Percentiles rank a stretch among this genome's conserved stretches.
Conservation (phyloP, 2,888 invertebrate genomes). For the Orthosia gracilis region DNA sequence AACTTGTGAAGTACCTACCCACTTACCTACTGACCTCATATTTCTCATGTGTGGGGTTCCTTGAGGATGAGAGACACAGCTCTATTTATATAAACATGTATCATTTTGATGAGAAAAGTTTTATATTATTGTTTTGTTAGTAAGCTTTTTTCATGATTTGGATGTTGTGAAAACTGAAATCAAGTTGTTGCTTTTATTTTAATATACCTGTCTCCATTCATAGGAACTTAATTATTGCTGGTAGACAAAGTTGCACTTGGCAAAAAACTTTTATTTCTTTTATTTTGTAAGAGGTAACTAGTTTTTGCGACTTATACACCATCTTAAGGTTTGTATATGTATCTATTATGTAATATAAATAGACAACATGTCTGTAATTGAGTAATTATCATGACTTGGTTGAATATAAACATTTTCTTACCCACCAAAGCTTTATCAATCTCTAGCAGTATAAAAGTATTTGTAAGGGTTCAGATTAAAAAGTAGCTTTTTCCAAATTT, state of each 20-base stretch:
- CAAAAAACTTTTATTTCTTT: constrained; percentile 11
- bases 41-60: constrained; percentile 53
- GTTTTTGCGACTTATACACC: background rate
- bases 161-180: constrained; percentile 2
- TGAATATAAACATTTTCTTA: background rate
- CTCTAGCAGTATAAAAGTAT: background rate
- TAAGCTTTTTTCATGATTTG: constrained; percentile 24
- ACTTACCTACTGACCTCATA: constrained; percentile 71
- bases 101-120: constrained; percentile 29
- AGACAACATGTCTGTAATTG: background rate
- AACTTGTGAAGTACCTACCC: constrained; percentile 72
- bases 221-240: constrained; percentile 13
- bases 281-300: background rate
- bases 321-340: background rate
- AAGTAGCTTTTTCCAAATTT: background rate
- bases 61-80: constrained; percentile 35
- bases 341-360: constrained; percentile 39
- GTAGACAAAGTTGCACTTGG: constrained; percentile 8
- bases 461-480: background rate
- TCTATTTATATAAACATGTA: constrained; percentile 56
- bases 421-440: background rate
- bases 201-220: background rate
- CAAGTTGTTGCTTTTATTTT: constrained; percentile 17
- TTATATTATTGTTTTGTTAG: constrained; percentile 19
- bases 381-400: background rate